Evolutionary conservation across 53 echinoderm and acorn worm species (phyloP), one percentile per base, ranked within the genome.

Genomic region (Echinometra lucunter): DNA sequence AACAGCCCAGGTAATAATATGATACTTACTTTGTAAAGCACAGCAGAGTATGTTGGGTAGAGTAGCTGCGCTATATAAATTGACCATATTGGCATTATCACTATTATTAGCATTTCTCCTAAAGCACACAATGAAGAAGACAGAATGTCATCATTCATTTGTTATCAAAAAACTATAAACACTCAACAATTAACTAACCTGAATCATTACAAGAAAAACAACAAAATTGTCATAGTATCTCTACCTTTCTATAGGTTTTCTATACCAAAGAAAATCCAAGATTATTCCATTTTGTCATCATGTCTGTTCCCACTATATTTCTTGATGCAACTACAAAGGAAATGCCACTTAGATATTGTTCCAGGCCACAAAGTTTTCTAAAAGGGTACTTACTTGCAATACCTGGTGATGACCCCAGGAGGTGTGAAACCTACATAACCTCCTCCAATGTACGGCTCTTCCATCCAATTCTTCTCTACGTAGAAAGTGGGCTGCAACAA

Each of bases 391-490:
- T 95, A 97, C 97, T 91, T 97, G 66, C 97, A 95, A 56, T 95
- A 96, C 66, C 96, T 95, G 1, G 93, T 95, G 15, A 97, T 95
- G 6, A 96, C 94, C 0, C 97, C 97, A 1, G 96, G 96, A 21
- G 95, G 96, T 10, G 95, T 91, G 58, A 94, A 91, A 0, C 95
- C 89, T n/a, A 95, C 96, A 91, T 96, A 97, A 25, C 97, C 96
- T n/a, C 97, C 97, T 25, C 95, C 96, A 7, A 96, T 96, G 94
- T 97, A 97, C 37, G 95, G 95, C 82, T 97, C 97, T n/a, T 95
- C 94, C 96, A 97, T 97, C 97, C 97, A 97, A 63, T 96, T 96
- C 88, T 97, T 96, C 95, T 97, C 97, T 25, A 96, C 90, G 57
- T 96, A 97, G 91, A 95, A 89, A 12, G 91, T 58, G 19, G 97